Conservation (phyloP, 2,797 vertebrate genomes). For the Tympanoctomys barrerae region DNA sequence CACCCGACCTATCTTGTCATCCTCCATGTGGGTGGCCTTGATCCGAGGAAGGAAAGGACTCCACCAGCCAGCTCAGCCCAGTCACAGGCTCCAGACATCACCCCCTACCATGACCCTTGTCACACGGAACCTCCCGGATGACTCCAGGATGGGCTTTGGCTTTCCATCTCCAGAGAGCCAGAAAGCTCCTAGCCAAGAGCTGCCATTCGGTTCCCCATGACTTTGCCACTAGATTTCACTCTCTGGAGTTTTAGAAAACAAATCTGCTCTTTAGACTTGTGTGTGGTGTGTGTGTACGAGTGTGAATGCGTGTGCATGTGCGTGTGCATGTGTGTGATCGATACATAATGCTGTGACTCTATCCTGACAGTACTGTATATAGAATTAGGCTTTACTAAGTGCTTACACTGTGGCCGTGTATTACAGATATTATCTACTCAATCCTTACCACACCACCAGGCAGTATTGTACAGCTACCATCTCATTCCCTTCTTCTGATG, state of each 20-base stretch:
- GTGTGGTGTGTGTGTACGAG: not conserved
- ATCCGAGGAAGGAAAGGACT: rapidly evolving
- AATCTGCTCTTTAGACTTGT: not conserved
- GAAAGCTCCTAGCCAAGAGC: not conserved
- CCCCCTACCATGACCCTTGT: not conserved
- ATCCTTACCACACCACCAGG: rapidly evolving
- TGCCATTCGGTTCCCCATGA: not conserved
- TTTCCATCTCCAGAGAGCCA: not conserved
- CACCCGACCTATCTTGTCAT: too few species aligned
- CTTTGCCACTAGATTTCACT: not conserved
- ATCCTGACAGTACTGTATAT: not conserved
- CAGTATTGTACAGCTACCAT: not conserved
- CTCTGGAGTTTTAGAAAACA: not conserved
- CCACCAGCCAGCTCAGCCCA: rapidly evolving
- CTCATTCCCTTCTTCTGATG: not conserved
- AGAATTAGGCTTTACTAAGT: not conserved
- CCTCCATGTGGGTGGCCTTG: not conserved
- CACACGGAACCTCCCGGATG: not conserved
- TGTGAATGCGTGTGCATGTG: not conserved
- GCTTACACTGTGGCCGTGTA: not conserved
- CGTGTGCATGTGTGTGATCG: not conserved
- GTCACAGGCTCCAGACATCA: not conserved
- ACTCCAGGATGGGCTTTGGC: not conserved
- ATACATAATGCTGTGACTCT: not conserved
- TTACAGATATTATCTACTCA: not conserved